phyloP scores from a whole-genome alignment of 1,140 invertebrate genomes.

The Medauroidea extradentata region DNA sequence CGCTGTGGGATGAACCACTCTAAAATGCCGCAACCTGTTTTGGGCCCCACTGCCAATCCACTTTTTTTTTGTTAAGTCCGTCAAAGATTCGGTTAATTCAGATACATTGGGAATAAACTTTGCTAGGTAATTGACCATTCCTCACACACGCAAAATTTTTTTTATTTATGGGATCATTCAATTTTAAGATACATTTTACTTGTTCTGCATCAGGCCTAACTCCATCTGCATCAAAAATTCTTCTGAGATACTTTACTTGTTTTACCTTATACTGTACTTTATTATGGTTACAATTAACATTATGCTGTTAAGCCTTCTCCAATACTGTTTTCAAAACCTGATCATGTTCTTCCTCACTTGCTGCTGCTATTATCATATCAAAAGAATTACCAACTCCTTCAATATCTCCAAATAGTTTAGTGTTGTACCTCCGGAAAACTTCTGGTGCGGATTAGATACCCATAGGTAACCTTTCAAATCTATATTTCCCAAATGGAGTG shows the following conservation, averaged over 20 bases:
- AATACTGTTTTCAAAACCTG: constrained; percentile 31
- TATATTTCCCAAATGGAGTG: neutral
- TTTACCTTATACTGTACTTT: constrained; percentile 25
- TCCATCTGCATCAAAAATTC: constrained; percentile 20
- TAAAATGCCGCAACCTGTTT: too few species aligned
- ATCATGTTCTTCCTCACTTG: constrained; percentile 27
- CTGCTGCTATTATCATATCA: constrained; percentile 30
- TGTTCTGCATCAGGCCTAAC: too few species aligned
- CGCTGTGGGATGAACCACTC: too few species aligned
- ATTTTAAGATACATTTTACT: too few species aligned
- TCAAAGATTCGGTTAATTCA: too few species aligned
- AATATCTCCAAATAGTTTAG: constrained; percentile 29
- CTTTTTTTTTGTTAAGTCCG: too few species aligned
- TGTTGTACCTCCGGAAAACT: neutral
- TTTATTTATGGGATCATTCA: too few species aligned
- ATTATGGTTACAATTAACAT: constrained; percentile 25
- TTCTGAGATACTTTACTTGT: constrained; percentile 26
- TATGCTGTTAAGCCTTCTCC: constrained; percentile 16
- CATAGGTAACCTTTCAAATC: neutral
- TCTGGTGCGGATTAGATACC: neutral
- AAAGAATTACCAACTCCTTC: constrained; percentile 28
- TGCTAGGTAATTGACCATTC: too few species aligned
- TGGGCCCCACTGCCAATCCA: too few species aligned
- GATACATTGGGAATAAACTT: too few species aligned
- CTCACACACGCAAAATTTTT: too few species aligned